Conservation (phyloP, 2,113 vertebrate genomes). For the Ammodytes dubius region DNA sequence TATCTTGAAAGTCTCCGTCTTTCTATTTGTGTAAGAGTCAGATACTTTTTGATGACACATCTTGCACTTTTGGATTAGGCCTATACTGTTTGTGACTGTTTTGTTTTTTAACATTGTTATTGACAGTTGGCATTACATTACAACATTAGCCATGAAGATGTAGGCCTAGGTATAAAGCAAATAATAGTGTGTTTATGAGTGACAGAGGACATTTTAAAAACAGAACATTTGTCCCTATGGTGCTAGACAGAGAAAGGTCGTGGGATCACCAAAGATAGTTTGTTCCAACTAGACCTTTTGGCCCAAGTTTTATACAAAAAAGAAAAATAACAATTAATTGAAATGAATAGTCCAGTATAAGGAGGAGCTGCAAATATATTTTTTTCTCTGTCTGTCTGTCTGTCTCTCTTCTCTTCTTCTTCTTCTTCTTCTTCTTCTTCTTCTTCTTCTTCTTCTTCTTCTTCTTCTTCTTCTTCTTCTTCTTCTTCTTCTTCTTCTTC, state of each 20-base stretch:
- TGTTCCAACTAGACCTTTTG: constrained; percentile 25
- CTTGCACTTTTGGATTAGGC: too few relatives aligned
- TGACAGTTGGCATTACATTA: too few relatives aligned
- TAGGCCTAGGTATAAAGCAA: too few relatives aligned
- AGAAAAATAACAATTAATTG: constrained; percentile 21
- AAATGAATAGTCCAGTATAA: constrained; percentile 42
- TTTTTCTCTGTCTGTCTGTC: constrained; percentile 26
- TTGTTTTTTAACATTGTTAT: too few relatives aligned
- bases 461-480: constrained; percentile 14
- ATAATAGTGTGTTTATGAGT: too few relatives aligned
- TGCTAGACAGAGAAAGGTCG: neutral
- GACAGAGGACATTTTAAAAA: neutral
- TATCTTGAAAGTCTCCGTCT: too few relatives aligned
- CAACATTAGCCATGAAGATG: too few relatives aligned
- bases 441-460: too few relatives aligned
- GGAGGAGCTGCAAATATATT: constrained; percentile 52
- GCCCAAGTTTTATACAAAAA: constrained; percentile 22
- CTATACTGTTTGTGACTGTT: too few relatives aligned
- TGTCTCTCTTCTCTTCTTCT: constrained; percentile 2
- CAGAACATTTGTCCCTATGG: neutral
- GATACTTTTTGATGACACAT: too few relatives aligned
- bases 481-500: constrained; percentile 8
- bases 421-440: constrained; percentile 20
- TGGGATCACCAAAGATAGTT: constrained; percentile 6
- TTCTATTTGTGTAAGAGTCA: too few relatives aligned